Base-by-base conservation (phyloP, 37 sponge, comb jelly and placozoan species). In the Chondrilla cf. caribensis region DNA sequence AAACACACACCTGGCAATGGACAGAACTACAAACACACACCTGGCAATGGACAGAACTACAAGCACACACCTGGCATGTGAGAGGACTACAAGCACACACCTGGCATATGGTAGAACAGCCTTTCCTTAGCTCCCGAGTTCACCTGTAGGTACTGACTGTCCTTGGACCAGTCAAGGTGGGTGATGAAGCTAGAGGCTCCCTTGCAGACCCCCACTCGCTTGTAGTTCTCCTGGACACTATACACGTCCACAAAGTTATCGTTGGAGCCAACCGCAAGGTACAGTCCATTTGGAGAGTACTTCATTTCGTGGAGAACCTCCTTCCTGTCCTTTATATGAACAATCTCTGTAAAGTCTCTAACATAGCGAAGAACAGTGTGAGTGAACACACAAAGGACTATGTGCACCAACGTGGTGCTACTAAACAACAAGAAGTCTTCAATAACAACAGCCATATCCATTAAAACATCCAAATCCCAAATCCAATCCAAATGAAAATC, bases 101-200 rank as follows among this genome's bases (percentile, higher is more conserved):
- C 77, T 39, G 97, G 91, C 64, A 93, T 86, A 33, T 87, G 80
- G 85, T 90, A 93, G 59, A 86, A 87, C 77, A 95, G 91, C 58
- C 92, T 85, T 84, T 98, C 96, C 17, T 84, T 86, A 9, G 93
- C 96, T 39, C 99, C 99, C 0, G 96, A 93, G 86, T 98, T 98
- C n/a, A 90, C 87, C 62, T 91, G 91, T 36, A 98, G 83, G 79
- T 89, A 86, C 25, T 85, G 73, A 39, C 90, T 78, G 71, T 98
- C 99, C 25, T 72, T 82, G 31, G 94, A 93, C 94, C 95, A 98
- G 80, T 98, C 99, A 43, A 98, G 78, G 70, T 98, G 99, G 28
- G 99, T 90, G 60, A 98, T 98, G 84, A 95, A 98, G 82, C 92
- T 91, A 41, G 96, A 92, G 85, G 87, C 86, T 0, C 94, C 96